Conservation (phyloP, 2,113 vertebrate genomes). For the Equus quagga region DNA sequence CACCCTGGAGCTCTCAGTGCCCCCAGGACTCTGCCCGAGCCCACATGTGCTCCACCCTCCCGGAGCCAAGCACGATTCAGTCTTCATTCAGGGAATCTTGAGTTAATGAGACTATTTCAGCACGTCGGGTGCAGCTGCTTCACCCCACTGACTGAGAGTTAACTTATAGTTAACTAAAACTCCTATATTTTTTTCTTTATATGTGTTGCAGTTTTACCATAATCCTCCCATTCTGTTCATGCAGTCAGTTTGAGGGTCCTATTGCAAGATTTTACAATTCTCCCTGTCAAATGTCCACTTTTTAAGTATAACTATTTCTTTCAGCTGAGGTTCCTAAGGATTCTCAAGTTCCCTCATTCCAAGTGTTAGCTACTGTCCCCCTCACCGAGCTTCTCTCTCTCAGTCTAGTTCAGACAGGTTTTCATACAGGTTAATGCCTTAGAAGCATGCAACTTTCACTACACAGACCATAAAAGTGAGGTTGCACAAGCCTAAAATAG, state of each 20-base stretch:
- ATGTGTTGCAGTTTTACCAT: not conserved
- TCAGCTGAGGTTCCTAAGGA: not conserved
- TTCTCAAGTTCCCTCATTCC: not conserved
- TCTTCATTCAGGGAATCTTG: not conserved
- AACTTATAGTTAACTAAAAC: not conserved
- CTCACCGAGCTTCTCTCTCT: not conserved
- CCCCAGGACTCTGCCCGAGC: not conserved
- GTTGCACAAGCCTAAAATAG: not conserved
- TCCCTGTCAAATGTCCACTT: not conserved
- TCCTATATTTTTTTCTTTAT: not conserved
- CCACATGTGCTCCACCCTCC: not conserved
- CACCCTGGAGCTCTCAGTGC: not conserved
- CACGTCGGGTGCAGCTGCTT: not conserved
- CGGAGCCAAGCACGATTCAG: not conserved
- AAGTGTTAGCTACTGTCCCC: not conserved
- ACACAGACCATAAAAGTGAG: not conserved
- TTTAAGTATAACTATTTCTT: not conserved
- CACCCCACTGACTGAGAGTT: not conserved
- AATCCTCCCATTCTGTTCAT: not conserved
- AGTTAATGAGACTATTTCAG: not conserved
- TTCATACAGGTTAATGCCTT: not conserved
- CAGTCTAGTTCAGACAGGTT: not conserved
- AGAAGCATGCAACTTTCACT: not conserved
- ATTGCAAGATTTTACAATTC: not conserved
- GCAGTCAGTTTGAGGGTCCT: not conserved